Base-by-base conservation (phyloP, 2,113 vertebrate species). In the Egretta garzetta region DNA sequence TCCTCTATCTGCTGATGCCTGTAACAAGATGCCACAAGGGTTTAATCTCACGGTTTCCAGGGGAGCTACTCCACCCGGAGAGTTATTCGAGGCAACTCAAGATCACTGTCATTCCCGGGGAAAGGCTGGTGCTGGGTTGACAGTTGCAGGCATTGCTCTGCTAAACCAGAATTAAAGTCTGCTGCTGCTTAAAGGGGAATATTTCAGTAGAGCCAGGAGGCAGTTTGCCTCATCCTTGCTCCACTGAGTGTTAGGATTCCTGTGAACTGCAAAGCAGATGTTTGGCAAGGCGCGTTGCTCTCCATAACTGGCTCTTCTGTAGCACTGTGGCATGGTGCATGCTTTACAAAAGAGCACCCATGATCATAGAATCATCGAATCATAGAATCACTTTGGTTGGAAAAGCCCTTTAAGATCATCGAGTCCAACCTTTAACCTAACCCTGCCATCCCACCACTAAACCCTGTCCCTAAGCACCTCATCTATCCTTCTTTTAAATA, bases 1-100 rank as follows among this genome's bases (percentile, higher is more conserved):
- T 80, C 59, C 76, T n/a, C 75, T 39, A 1, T 39, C 79, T 8
- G 6, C 83, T 58, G 82, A 90, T 88, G 66, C 82, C 82, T 62
- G 28, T 84, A 87, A 91, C 28, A 55, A 91, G 72, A 80, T 83
- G 93, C 80, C 83, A 67, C 60, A 49, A 71, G 82, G 60, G 59
- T 92, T 95, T 84, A 80, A 80, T 80, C 88, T 96, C 77, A 68
- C 64, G 45, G 72, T 35, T 84, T 84, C 43, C 88, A 60, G 49
- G 56, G 71, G 52, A 86, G 64, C 70, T 71, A 76, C 76, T 94
- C 79, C 60, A 74, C 55, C 39, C 4, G 5, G 52, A 84, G 64
- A 77, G 64, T 74, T 79, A 88, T 30, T 71, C 12, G 13, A 77
- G 76, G 83, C 60, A 33, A 20, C 47, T 86, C 52, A 62, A 62